Evolutionary conservation across 2,888 invertebrate genomes (phyloP).

Genomic region (Zhengitettix transpicula): DNA sequence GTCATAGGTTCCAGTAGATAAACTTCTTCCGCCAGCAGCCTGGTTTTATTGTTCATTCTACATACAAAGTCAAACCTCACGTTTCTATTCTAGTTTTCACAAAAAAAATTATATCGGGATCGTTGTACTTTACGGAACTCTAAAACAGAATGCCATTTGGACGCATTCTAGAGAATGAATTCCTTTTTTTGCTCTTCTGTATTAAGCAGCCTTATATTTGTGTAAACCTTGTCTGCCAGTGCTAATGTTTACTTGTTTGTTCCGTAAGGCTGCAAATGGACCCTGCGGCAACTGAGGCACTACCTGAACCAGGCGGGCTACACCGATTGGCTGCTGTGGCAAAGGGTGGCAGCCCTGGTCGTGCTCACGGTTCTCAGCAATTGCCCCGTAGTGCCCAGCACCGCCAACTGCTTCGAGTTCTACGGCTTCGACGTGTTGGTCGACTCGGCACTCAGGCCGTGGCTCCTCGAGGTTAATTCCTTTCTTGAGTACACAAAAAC

Average conservation of each 20-base stretch:
- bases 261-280: conserved; percentile 66
- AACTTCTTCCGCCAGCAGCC: too few species aligned
- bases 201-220: neutral
- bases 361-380: conserved; percentile 63
- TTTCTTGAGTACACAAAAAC: too few species aligned
- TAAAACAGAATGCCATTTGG: too few species aligned
- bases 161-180: too few species aligned
- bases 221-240: neutral
- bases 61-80: too few species aligned
- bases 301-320: conserved; percentile 52
- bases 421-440: conserved; percentile 84
- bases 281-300: conserved; percentile 56
- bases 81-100: too few species aligned
- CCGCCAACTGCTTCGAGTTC: conserved; percentile 70
- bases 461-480: conserved; percentile 63
- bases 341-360: conserved; percentile 54
- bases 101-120: too few species aligned
- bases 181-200: too few species aligned
- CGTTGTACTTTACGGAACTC: too few species aligned
- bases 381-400: conserved; percentile 47
- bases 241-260: neutral
- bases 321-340: conserved; percentile 66
- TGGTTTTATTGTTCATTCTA: too few species aligned
- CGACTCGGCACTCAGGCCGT: conserved; percentile 67
- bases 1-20: too few species aligned